Base-by-base conservation (phyloP, 2,888 invertebrate species). In the Eledone cirrhosa region DNA sequence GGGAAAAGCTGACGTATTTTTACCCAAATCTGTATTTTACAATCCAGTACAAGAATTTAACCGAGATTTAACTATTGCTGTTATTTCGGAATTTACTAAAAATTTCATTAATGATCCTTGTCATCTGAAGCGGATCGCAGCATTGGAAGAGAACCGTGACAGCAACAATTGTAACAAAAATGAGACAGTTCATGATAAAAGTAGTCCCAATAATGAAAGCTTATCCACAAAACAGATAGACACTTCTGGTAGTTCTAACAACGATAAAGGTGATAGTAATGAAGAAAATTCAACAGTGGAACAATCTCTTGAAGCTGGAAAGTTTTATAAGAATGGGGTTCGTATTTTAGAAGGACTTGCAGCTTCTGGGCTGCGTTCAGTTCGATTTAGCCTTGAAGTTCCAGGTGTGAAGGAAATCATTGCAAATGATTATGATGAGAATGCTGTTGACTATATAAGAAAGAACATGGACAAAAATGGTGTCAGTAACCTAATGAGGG, bases 31-130 rank as follows among this genome's bases (percentile, higher is more conserved):
- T 88, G 97, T 99, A 0, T 99, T 99, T 91, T 99, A 99, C 89
- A 99, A 99, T 92, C 92, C 98, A 0, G 99, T 99, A 0, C 91
- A 91, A 81, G 97, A 99, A 91, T 99, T 99, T 88, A 99, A 99
- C 90, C 93, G 99, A 83, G 99, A 99, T 92, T 92, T 99, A 77
- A 95, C 90, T 4, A 86, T 91, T 47, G 88, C 88, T 76, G 86
- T 91, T 7, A 86, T 90, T 47, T 86, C 87, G 29, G 82, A 88
- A 78, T 86, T 85, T 82, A 84, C 86, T 16, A 80, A 83, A 59
- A 53, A 79, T 19, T 48, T 27, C 27, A 27, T 14, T 24, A 33
- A 76, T 4, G 48, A 76, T 5, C 48, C 76, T 2, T 4, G 4
- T 11, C 72, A 72, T 22, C 22, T 22, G 22, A 76, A 76, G 24